A percentile compares a stretch with the other conserved stretches of the same genome.
These are phyloP conservation scores for Melipona quadrifasciata DNA, from an alignment of 1,140 invertebrate genomes.

Conservation along the genomic window DNA sequence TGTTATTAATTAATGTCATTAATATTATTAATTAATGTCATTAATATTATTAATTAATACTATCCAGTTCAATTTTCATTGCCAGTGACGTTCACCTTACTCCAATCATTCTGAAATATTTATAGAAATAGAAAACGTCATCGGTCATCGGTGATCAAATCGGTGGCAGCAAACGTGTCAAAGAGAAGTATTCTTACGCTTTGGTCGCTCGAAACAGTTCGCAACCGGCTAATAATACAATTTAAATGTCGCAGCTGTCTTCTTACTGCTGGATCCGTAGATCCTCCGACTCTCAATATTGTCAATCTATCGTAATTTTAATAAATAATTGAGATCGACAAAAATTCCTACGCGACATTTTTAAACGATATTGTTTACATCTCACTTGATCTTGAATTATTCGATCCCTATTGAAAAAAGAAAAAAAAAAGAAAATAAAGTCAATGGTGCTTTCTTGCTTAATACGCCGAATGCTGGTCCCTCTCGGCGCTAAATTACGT, in stretches of 20 bases:
- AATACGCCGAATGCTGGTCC: not conserved
- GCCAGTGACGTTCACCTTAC: too few species aligned
- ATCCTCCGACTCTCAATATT: too few species aligned
- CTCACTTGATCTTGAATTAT: not conserved
- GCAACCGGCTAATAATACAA: too few species aligned
- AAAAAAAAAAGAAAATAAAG: not conserved
- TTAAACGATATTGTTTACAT: not conserved
- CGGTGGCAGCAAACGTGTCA: not conserved
- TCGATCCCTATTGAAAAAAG: not conserved
- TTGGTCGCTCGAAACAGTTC: not conserved
- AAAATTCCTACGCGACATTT: not conserved
- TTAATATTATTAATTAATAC: too few species aligned
- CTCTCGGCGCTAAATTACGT: constrained; percentile 3
- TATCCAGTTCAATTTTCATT: too few species aligned
- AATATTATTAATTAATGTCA: too few species aligned
- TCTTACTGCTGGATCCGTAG: too few species aligned
- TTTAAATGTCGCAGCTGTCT: too few species aligned
- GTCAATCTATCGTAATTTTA: not conserved
- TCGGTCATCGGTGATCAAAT: too few species aligned
- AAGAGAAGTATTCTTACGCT: not conserved
- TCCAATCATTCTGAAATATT: too few species aligned
- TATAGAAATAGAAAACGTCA: too few species aligned
- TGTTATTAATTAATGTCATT: too few species aligned
- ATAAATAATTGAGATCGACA: not conserved
- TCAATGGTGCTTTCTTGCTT: not conserved